Percentiles rank a stretch among this genome's conserved stretches.
Evolutionary conservation across 30 jellyfish, hydroid and myxozoan species (phyloP).

Genomic region (Hydractinia symbiolongicarpus): DNA sequence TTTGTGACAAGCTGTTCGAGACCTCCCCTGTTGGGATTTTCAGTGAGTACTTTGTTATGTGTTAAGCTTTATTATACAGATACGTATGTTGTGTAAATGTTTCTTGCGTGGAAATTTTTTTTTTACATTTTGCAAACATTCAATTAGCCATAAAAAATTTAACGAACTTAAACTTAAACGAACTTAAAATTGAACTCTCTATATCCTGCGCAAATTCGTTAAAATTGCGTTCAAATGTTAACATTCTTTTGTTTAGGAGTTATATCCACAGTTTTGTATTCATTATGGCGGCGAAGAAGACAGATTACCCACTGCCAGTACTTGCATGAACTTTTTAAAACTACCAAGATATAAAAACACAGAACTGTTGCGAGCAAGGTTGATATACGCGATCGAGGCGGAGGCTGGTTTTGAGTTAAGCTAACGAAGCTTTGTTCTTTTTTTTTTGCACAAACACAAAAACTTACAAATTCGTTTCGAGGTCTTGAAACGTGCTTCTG

Average conservation of each 20-base stretch:
- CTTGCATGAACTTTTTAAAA: constrained; percentile 93
- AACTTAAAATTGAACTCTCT: too few relatives aligned
- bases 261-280: constrained; percentile 77
- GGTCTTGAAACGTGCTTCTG: too few relatives aligned
- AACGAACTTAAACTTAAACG: too few relatives aligned
- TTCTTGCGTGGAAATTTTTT: too few relatives aligned
- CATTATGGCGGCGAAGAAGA: constrained; percentile 92
- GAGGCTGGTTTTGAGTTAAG: constrained; percentile 97
- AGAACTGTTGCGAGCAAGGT: constrained; percentile 62
- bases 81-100: too few relatives aligned
- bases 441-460: background rate
- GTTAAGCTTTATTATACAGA: background rate
- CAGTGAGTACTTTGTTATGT: constrained; percentile 29
- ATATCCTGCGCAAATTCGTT: too few relatives aligned
- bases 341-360: constrained; percentile 55
- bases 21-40: constrained; percentile 95
- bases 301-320: constrained; percentile 93
- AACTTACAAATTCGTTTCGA: background rate
- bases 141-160: too few relatives aligned
- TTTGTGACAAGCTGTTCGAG: constrained; percentile 97
- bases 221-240: too few relatives aligned
- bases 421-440: constrained; percentile 13
- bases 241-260: constrained; percentile 46
- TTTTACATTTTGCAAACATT: too few relatives aligned
- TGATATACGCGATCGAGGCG: constrained; percentile 84